A percentile compares a stretch with the other conserved stretches of the same genome.
These are phyloP conservation scores for Drosophila gaucha DNA, from an alignment of 2,888 invertebrate genomes.

Conservation along the genomic window DNA sequence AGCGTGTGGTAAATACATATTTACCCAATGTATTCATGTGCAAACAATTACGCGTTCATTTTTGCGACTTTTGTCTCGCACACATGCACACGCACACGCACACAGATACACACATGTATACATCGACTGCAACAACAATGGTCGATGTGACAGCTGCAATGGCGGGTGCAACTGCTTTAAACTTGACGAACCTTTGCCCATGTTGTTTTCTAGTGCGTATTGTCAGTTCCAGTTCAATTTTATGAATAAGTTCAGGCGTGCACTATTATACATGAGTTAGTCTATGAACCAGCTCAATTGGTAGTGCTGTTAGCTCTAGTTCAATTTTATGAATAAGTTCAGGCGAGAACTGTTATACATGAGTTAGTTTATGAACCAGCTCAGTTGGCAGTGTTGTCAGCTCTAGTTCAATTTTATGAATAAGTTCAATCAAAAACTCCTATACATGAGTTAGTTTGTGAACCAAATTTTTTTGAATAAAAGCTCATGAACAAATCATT, in stretches of 20 bases:
- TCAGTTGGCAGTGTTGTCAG: neutral
- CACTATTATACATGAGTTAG: too few species aligned
- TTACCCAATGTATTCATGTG: slow-evolving; percentile 77
- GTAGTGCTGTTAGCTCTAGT: too few species aligned
- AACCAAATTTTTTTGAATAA: too few species aligned
- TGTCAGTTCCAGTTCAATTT: too few species aligned
- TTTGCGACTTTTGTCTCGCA: slow-evolving; percentile 61
- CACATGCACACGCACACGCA: slow-evolving; percentile 3
- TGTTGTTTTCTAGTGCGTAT: slow-evolving; percentile 14
- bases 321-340: too few species aligned
- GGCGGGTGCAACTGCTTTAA: slow-evolving; percentile 27
- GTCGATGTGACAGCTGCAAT: slow-evolving; percentile 42
- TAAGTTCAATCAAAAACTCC: neutral
- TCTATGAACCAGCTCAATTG: too few species aligned
- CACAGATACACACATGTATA: neutral
- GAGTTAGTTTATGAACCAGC: too few species aligned
- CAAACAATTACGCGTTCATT: slow-evolving; percentile 77
- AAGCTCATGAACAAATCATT: neutral
- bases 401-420: slow-evolving; percentile 1
- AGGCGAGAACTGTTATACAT: too few species aligned
- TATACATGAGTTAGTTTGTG: neutral
- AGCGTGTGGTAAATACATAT: slow-evolving; percentile 42
- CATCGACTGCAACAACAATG: slow-evolving; percentile 51
- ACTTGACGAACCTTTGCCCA: slow-evolving; percentile 38
- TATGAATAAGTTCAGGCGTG: too few species aligned